Base-by-base conservation (phyloP, 1,140 invertebrate genomes). In the Goniozus legneri region DNA sequence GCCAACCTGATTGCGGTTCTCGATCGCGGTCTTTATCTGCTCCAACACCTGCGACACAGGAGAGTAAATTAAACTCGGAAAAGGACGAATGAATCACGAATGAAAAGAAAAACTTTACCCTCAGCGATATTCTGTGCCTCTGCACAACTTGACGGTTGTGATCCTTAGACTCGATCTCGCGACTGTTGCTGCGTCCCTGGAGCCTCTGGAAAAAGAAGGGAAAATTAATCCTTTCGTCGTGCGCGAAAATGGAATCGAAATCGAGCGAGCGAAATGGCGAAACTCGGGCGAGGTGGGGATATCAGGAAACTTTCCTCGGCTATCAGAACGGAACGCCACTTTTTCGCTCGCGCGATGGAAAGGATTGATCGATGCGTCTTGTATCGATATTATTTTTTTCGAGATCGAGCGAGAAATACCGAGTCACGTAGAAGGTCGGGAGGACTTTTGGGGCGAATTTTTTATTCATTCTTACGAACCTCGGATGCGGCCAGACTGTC, bases 21-120 rank as follows among this genome's bases (percentile, higher is more conserved):
- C 72, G 61, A 75, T 74, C 48, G 69, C 72, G 24, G 71, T 74
- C 56, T 75, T 74, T 58, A 76, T 75, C 63, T 73, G 74, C 52
- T 75, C 72, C 47, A 76, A 58, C 53, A 76, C 71, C 73, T 76
- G 51, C 32, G 44, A 60, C 38, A 6, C 15, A 2, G n/a, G 24
- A 4, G 4, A 6, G 4, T 4, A 10, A 27, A 10, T 27, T 10
- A 6, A 4, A 27, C 4, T 27, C 24, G 24, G 24, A 27, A 27
- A 27, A 27, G 24, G 4, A n/a, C 20, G 3, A 3, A 37, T n/a
- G n/a, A n/a, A n/a, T n/a, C n/a, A n/a, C n/a, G n/a, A n/a, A n/a
- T n/a, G n/a, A n/a, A n/a, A n/a, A n/a, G n/a, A 36, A 18, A 21
- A 31, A 22, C 58, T 61, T 65, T 54, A 74, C 71, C 60, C 69